Evolutionary conservation across 2,797 vertebrate species (phyloP).

Genomic region (Enteromius radiatus): DNA sequence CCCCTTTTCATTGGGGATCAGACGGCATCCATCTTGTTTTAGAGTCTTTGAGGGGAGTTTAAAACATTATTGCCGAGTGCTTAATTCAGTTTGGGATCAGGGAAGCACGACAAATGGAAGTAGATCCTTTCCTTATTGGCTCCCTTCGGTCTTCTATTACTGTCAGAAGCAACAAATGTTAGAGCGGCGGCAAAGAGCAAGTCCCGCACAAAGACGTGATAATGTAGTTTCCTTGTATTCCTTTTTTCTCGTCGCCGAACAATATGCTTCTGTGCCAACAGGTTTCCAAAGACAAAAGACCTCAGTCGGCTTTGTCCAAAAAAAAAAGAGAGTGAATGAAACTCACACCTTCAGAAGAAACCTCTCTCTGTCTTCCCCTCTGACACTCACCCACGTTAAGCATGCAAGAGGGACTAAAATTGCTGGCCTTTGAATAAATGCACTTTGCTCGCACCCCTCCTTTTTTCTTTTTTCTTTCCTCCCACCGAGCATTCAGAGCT

Average conservation of each 20-base stretch:
- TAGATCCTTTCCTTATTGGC: conserved; percentile 17
- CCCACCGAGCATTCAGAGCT: conserved; percentile 37
- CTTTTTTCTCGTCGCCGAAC: conserved; percentile 5
- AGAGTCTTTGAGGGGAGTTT: conserved; percentile 24
- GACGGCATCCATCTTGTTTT: conserved; percentile 44
- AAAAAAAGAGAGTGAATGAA: conserved; percentile 44
- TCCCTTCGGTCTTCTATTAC: conserved; percentile 30
- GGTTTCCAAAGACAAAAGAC: conserved; percentile 43
- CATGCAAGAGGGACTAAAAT: conserved; percentile 36
- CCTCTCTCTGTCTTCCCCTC: conserved; percentile 55
- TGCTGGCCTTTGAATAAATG: conserved; percentile 28
- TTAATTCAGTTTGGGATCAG: conserved; percentile 34
- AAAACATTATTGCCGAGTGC: conserved; percentile 21
- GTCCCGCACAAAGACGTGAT: not conserved
- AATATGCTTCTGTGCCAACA: conserved; percentile 36
- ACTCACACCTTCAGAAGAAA: conserved; percentile 29
- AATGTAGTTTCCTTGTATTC: conserved; percentile 32
- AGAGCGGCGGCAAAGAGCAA: not conserved
- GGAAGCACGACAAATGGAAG: conserved; percentile 16
- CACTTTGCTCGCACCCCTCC: conserved; percentile 61
- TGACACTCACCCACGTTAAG: conserved; percentile 53
- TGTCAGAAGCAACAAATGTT: conserved; percentile 33
- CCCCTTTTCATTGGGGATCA: conserved; percentile 48
- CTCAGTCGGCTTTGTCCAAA: conserved; percentile 31
- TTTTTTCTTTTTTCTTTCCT: conserved; percentile 49